Percentiles rank a stretch among this genome's conserved stretches.
Conservation (phyloP, 1,140 invertebrate genomes). For the Diploscapter pachys region DNA sequence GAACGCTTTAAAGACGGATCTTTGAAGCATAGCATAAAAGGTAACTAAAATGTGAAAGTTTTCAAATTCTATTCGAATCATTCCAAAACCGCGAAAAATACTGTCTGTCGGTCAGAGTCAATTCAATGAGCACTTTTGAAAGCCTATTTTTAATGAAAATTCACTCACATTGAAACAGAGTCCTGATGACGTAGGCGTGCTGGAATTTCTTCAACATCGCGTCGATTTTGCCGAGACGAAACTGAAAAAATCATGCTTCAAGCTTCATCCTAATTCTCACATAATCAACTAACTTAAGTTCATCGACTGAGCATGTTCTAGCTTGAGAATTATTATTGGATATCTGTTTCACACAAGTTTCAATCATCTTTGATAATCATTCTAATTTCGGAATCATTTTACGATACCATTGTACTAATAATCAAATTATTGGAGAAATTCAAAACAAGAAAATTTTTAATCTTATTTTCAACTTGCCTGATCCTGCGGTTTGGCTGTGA, state of each 20-base stretch:
- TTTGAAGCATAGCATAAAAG: background rate
- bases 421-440: no score
- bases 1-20: no score
- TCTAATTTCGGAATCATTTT: no score
- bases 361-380: slow-evolving; percentile 1
- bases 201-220: slow-evolving; percentile 23
- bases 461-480: no score
- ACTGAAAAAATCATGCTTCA: background rate
- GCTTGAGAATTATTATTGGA: background rate
- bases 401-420: no score
- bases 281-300: background rate
- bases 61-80: background rate
- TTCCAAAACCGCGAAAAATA: no score
- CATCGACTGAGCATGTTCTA: slow-evolving; percentile 10
- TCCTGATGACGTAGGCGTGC: slow-evolving; percentile 29
- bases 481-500: background rate
- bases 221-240: slow-evolving; percentile 20
- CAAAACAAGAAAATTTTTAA: no score
- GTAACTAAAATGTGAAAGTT: background rate
- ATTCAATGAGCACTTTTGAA: slow-evolving; percentile 24
- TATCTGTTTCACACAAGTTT: background rate
- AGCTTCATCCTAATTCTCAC: background rate
- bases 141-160: background rate
- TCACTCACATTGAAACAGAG: slow-evolving; percentile 13
- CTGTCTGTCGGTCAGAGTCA: slow-evolving; percentile 21